Evolutionary conservation across 2,797 vertebrate genomes (phyloP).

Genomic region (Pygocentrus nattereri): DNA sequence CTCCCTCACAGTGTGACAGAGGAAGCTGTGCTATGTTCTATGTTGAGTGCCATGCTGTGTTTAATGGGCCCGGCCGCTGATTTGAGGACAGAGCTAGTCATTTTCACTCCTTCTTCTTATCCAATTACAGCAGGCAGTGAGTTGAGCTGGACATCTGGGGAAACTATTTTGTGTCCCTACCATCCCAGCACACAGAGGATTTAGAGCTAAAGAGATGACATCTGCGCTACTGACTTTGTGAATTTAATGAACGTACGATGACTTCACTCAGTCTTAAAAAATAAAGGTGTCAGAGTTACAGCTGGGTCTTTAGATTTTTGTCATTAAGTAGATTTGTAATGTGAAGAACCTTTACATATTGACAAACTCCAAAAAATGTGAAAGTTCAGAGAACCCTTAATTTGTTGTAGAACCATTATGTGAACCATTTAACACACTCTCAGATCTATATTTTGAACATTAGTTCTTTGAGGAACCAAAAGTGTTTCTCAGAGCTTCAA

Average conservation of each 20-base stretch:
- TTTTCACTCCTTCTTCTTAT: conserved; percentile 62
- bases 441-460: no score
- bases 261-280: no score
- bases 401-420: no score
- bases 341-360: no score
- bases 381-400: no score
- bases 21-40: conserved; percentile 46
- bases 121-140: conserved; percentile 71
- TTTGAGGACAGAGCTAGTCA: conserved; percentile 68
- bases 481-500: no score
- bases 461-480: no score
- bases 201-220: neutral
- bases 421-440: no score
- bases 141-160: conserved; percentile 9
- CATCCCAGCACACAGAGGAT: conserved; percentile 17
- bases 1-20: conserved; percentile 42
- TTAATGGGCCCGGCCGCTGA: conserved; percentile 72
- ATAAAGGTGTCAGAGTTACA: no score
- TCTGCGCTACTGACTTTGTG: neutral
- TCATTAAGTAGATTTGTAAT: no score
- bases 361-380: no score
- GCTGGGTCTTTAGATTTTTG: no score
- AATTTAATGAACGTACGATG: neutral
- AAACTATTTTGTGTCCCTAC: conserved; percentile 3
- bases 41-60: conserved; percentile 43